These are phyloP conservation scores for Frankliniella fusca DNA, from an alignment of 2,888 invertebrate genomes.

Conservation along the genomic window DNA sequence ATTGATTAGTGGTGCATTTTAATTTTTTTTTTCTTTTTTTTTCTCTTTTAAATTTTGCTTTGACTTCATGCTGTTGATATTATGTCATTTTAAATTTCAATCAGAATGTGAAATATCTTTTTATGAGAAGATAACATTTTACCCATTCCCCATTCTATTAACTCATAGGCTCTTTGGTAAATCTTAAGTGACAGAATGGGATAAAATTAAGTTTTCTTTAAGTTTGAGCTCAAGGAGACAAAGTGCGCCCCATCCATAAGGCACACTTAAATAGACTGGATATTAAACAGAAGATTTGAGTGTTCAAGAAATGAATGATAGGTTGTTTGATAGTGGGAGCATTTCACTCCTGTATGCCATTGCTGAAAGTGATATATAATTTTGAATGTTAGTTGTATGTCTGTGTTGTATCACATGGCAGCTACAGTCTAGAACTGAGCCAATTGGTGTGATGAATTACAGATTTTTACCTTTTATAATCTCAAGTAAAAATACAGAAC, in stretches of 20 bases:
- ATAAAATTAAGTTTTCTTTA: background rate
- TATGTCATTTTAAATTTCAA: background rate
- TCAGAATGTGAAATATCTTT: background rate
- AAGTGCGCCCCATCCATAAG: background rate
- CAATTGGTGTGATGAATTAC: slow-evolving; percentile 14
- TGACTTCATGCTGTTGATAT: background rate
- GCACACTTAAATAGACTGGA: background rate
- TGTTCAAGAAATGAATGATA: background rate
- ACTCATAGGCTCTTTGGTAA: too few relatives aligned
- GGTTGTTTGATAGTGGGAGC: background rate
- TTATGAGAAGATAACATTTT: too few relatives aligned
- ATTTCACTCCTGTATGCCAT: background rate
- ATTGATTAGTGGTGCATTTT: background rate
- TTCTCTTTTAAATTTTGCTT: background rate
- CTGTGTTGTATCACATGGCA: background rate
- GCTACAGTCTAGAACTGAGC: slow-evolving; percentile 9
- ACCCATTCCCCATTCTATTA: too few relatives aligned
- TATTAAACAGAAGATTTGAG: background rate
- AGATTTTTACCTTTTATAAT: slow-evolving; percentile 27
- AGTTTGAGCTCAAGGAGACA: background rate
- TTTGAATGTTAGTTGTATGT: background rate
- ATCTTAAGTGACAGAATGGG: too few relatives aligned
- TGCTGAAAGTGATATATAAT: slow-evolving; percentile 8
- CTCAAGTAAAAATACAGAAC: background rate
- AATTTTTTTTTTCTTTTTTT: background rate